phyloP scores from a whole-genome alignment of 2,113 vertebrate species.

The Dinomys branickii region DNA sequence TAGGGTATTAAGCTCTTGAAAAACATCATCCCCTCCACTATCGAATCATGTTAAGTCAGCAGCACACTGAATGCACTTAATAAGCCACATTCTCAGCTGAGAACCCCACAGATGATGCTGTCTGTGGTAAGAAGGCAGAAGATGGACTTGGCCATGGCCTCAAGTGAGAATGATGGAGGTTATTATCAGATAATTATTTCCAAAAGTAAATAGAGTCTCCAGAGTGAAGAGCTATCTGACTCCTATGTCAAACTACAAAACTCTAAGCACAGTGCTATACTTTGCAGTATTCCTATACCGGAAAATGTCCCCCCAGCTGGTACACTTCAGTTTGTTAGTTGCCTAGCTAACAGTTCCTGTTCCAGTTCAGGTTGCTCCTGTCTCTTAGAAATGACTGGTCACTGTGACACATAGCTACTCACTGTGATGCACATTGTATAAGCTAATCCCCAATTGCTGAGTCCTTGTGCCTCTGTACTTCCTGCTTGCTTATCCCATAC shows the following conservation, averaged over 20 bases:
- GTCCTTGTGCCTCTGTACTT: too few species aligned
- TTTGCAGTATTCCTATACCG: not conserved
- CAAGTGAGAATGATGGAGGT: not conserved
- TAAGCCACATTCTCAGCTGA: not conserved
- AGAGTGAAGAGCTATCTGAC: not conserved
- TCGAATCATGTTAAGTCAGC: not conserved
- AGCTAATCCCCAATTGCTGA: too few species aligned
- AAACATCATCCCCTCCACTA: not conserved
- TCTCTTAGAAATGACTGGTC: not conserved
- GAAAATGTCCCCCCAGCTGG: not conserved
- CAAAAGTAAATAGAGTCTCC: not conserved
- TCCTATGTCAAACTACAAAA: not conserved
- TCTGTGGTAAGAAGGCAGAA: not conserved
- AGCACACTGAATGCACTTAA: not conserved
- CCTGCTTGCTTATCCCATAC: too few species aligned
- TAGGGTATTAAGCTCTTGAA: not conserved
- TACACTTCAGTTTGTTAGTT: not conserved
- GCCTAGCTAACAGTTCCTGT: not conserved
- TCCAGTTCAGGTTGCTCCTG: not conserved
- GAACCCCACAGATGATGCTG: not conserved
- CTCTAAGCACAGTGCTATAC: not conserved
- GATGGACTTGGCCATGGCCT: not conserved
- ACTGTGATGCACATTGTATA: too few species aligned
- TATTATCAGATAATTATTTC: not conserved
- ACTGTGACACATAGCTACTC: too few species aligned